Percentiles rank a stretch among this genome's conserved stretches.
phyloP scores from a whole-genome alignment of 1,140 invertebrate species.

The Bombus pyrosoma region DNA sequence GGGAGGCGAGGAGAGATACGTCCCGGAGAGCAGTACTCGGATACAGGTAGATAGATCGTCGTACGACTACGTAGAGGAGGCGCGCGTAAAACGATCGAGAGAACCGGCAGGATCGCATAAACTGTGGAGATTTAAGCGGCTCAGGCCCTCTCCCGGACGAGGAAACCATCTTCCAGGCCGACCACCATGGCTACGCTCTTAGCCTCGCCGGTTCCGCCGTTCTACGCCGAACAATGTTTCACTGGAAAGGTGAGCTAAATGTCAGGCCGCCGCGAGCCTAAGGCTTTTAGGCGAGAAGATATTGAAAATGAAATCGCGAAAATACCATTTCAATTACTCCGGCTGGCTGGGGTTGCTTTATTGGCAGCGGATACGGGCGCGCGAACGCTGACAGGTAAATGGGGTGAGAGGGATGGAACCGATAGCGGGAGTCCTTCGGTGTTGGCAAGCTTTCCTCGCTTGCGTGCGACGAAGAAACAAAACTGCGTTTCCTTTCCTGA shows the following conservation, averaged over 20 bases:
- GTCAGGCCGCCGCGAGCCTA: slow-evolving; percentile 17
- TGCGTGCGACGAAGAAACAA: too few relatives aligned
- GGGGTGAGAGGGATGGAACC: slow-evolving; percentile 9
- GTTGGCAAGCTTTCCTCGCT: background rate
- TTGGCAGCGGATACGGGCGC: background rate
- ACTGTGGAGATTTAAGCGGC: slow-evolving; percentile 65
- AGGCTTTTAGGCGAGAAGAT: slow-evolving; percentile 39
- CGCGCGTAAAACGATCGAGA: slow-evolving; percentile 67
- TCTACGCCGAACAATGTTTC: slow-evolving; percentile 57
- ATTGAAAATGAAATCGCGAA: slow-evolving; percentile 49
- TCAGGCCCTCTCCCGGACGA: slow-evolving; percentile 53
- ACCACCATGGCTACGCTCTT: slow-evolving; percentile 65
- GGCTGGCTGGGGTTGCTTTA: background rate
- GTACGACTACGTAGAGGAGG: slow-evolving; percentile 62
- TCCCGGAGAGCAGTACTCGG: slow-evolving; percentile 58
- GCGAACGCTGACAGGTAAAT: slow-evolving; percentile 17
- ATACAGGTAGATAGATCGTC: slow-evolving; percentile 67
- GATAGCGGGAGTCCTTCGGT: background rate
- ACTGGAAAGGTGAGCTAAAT: slow-evolving; percentile 54
- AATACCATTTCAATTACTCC: slow-evolving; percentile 43
- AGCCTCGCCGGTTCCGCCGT: slow-evolving; percentile 6
- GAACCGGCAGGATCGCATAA: slow-evolving; percentile 68
- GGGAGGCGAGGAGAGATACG: slow-evolving; percentile 68
- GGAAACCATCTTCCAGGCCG: slow-evolving; percentile 63
- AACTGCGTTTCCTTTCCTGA: too few relatives aligned